Evolutionary conservation across 2,888 invertebrate species (phyloP).

Genomic region (Prosapia bicincta): DNA sequence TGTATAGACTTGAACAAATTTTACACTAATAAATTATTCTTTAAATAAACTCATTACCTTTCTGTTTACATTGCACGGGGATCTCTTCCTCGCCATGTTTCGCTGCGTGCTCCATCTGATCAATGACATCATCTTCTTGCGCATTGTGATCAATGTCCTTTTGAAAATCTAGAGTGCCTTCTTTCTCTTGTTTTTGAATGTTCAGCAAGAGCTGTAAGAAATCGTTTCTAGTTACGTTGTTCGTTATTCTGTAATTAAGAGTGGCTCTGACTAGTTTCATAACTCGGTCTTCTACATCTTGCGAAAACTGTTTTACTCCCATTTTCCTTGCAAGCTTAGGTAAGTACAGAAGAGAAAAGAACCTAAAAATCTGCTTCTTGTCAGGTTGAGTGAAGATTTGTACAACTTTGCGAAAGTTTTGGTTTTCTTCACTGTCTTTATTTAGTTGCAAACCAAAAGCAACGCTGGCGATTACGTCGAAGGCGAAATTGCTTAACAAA

Average conservation of each 20-base stretch:
- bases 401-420: background rate
- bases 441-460: conserved; percentile 27
- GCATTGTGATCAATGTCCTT: no score
- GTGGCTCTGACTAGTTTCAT: conserved; percentile 27
- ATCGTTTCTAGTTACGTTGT: conserved; percentile 32
- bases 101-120: background rate
- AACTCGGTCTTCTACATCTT: conserved; percentile 27
- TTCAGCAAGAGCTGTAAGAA: conserved; percentile 32
- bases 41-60: no score
- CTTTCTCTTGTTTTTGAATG: conserved; percentile 25
- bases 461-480: conserved; percentile 32
- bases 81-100: background rate
- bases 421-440: background rate
- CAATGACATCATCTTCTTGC: background rate
- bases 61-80: no score
- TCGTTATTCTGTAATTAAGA: conserved; percentile 28
- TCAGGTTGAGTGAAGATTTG: background rate
- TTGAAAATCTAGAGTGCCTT: no score
- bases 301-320: background rate
- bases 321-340: conserved; percentile 7
- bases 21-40: no score
- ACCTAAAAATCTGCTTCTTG: background rate
- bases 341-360: background rate
- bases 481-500: conserved; percentile 25
- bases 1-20: no score